phyloP scores from a whole-genome alignment of 2,797 vertebrate species.

The Sebastolobus alascanus region DNA sequence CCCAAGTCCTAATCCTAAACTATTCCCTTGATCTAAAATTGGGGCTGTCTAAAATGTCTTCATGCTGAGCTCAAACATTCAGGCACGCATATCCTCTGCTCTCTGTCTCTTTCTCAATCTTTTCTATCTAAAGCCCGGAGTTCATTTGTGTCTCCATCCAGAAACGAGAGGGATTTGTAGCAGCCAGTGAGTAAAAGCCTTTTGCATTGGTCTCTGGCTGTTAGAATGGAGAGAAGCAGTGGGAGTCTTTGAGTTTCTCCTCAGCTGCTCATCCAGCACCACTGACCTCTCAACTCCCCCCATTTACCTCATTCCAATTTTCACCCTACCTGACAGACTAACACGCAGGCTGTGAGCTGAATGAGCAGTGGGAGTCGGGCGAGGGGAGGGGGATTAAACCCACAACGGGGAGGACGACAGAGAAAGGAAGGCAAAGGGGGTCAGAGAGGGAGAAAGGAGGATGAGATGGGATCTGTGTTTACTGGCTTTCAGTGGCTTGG shows the following conservation, averaged over 20 bases:
- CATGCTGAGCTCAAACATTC: slow-evolving; percentile 21
- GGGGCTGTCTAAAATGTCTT: background rate
- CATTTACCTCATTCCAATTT: slow-evolving; percentile 54
- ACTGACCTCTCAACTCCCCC: slow-evolving; percentile 42
- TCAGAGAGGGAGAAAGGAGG: slow-evolving; percentile 14
- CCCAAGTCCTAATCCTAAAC: slow-evolving; percentile 8
- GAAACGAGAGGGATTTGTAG: slow-evolving; percentile 44
- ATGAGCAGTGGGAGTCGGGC: slow-evolving; percentile 22
- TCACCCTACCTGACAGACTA: slow-evolving; percentile 20
- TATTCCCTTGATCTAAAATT: slow-evolving; percentile 25
- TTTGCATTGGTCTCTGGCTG: slow-evolving; percentile 52
- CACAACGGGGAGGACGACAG: slow-evolving; percentile 8
- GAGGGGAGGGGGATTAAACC: slow-evolving; percentile 34
- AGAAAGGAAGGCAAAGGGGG: slow-evolving; percentile 18
- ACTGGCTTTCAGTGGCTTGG: slow-evolving; percentile 37
- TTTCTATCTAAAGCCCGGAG: slow-evolving; percentile 19
- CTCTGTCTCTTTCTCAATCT: background rate
- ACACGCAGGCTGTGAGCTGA: slow-evolving; percentile 37
- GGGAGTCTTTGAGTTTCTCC: slow-evolving; percentile 40
- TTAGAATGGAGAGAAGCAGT: slow-evolving; percentile 42
- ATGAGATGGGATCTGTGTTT: slow-evolving; percentile 44
- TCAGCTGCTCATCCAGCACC: slow-evolving; percentile 47
- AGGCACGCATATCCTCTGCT: slow-evolving; percentile 1
- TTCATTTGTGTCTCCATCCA: slow-evolving; percentile 30
- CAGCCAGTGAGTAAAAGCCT: slow-evolving; percentile 19